Conservation (phyloP, 2,113 vertebrate genomes). For the Phocoena sinus region DNA sequence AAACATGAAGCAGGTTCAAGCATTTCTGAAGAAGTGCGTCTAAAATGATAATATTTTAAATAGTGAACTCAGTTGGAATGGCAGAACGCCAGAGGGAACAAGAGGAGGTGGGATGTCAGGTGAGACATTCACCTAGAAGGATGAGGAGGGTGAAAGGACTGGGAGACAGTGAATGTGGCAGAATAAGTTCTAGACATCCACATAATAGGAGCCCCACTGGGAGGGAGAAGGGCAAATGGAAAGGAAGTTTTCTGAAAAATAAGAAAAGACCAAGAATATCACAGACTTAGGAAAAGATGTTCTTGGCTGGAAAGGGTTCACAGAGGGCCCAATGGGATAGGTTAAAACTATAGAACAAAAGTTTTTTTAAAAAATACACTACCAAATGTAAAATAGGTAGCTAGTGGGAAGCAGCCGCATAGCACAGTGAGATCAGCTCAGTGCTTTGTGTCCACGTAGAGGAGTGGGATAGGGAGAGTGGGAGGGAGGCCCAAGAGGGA, state of each 20-base stretch:
- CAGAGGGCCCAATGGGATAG: background rate
- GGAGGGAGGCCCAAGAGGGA: too few species aligned
- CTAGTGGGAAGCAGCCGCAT: too few species aligned
- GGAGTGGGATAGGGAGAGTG: too few species aligned
- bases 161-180: fast-evolving
- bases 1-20: background rate
- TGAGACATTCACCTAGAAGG: background rate
- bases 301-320: background rate
- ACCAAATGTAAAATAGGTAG: too few species aligned
- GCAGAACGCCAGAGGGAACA: fast-evolving
- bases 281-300: background rate
- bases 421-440: too few species aligned
- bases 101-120: too few species aligned
- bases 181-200: background rate
- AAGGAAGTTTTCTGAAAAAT: background rate
- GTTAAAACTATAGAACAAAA: background rate
- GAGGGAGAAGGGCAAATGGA: background rate
- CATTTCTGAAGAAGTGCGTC: background rate
- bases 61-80: fast-evolving
- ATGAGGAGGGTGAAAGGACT: fast-evolving
- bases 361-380: too few species aligned
- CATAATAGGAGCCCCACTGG: fast-evolving
- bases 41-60: background rate
- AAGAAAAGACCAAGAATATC: background rate
- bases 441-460: too few species aligned